phyloP scores from a whole-genome alignment of 2,797 vertebrate species.

The Tympanoctomys barrerae region DNA sequence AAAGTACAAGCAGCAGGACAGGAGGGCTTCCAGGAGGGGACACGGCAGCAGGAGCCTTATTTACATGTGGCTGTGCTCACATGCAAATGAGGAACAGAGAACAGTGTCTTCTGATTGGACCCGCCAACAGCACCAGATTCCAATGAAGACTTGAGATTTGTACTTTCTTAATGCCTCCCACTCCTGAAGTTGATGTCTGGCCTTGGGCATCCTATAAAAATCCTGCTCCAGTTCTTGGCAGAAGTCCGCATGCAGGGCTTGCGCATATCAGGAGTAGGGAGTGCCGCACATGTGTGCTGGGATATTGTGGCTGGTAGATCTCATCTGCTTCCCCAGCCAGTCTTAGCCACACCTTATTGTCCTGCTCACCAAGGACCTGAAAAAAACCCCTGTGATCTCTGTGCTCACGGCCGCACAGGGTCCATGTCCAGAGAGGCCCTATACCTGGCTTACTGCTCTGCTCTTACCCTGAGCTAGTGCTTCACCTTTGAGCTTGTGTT shows the following conservation, averaged over 20 bases:
- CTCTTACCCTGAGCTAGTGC: not conserved
- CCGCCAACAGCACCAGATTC: too few relatives aligned
- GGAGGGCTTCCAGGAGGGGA: not conserved
- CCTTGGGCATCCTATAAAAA: not conserved
- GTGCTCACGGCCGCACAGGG: not conserved
- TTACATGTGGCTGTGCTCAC: too few relatives aligned
- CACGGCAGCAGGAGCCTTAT: not conserved
- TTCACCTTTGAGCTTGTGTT: not conserved
- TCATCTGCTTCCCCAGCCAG: not conserved
- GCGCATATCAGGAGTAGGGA: too few relatives aligned
- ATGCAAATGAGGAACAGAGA: too few relatives aligned
- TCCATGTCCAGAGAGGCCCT: not conserved
- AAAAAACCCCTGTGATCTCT: not conserved
- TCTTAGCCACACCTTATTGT: not conserved
- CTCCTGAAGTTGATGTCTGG: not conserved
- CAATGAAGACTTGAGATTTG: too few relatives aligned
- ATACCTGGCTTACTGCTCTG: not conserved
- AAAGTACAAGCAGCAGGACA: not conserved
- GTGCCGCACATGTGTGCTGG: not conserved
- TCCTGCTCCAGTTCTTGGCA: not conserved
- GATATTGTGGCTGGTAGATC: not conserved
- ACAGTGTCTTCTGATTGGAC: too few relatives aligned
- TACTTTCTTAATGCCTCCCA: not conserved
- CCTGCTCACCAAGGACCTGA: not conserved
- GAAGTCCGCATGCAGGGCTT: not conserved